These are phyloP conservation scores for Scophthalmus maximus DNA, from an alignment of 2,113 vertebrate species.

Conservation along the genomic window DNA sequence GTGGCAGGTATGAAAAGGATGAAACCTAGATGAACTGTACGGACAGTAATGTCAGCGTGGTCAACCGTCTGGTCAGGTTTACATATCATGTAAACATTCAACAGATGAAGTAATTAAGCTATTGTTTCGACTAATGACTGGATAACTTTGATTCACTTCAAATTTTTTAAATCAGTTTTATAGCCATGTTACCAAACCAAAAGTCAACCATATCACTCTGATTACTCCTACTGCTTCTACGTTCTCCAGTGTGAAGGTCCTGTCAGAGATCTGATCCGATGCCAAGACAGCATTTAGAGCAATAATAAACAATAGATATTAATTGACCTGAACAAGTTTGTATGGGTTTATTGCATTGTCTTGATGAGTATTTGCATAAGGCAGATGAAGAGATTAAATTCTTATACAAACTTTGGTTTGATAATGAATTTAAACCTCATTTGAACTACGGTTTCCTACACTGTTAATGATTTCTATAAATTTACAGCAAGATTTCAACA, in stretches of 20 bases:
- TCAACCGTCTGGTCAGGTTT: not conserved
- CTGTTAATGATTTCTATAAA: no score
- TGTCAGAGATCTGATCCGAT: conserved; percentile 10
- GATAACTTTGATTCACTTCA: not conserved
- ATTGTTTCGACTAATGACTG: not conserved
- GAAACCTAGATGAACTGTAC: no score
- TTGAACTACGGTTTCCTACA: no score
- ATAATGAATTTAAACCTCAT: not conserved
- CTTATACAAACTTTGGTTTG: not conserved
- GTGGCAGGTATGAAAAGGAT: no score
- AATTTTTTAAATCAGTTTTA: not conserved
- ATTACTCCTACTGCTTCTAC: no score
- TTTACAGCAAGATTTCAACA: no score
- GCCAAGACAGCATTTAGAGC: not conserved
- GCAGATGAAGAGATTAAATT: not conserved
- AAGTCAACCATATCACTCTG: no score
- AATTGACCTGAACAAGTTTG: not conserved
- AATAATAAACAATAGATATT: not conserved
- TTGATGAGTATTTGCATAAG: not conserved
- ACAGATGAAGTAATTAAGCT: not conserved
- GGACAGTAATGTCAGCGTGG: not conserved
- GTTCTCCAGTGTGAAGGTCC: conserved; percentile 17
- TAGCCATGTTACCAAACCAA: no score
- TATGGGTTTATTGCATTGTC: not conserved
- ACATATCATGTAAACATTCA: not conserved